These are phyloP conservation scores for Eleginops maclovinus DNA, from an alignment of 2,113 vertebrate species.

Conservation along the genomic window DNA sequence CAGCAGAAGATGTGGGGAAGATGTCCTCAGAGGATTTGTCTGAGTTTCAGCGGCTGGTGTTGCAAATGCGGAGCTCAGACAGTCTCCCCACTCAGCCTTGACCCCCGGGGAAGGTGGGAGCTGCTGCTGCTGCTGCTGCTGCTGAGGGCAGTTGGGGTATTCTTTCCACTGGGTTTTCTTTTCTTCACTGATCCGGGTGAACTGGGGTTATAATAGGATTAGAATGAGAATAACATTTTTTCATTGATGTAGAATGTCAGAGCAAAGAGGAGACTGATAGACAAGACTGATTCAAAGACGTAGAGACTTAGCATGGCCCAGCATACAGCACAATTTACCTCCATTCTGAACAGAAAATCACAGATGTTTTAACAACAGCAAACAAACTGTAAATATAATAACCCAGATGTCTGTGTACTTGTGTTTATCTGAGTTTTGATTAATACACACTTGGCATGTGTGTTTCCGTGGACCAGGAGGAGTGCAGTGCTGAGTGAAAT, in stretches of 20 bases:
- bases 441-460: too few relatives aligned
- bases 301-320: neutral
- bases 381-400: neutral
- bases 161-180: slow-evolving; percentile 50
- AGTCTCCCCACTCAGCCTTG: slow-evolving; percentile 18
- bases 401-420: too few relatives aligned
- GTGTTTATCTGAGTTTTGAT: too few relatives aligned
- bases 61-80: slow-evolving; percentile 27
- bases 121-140: slow-evolving; percentile 19
- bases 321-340: neutral
- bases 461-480: too few relatives aligned
- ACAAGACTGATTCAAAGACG: neutral
- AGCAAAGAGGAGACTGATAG: neutral
- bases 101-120: neutral
- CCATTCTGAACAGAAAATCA: neutral
- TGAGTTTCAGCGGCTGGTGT: neutral
- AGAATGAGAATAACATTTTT: slow-evolving; percentile 21
- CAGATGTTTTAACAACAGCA: neutral
- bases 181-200: slow-evolving; percentile 49
- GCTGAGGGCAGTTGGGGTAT: slow-evolving; percentile 5
- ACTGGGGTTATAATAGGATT: slow-evolving; percentile 45
- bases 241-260: slow-evolving; percentile 13
- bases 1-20: slow-evolving; percentile 32
- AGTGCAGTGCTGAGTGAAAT: too few relatives aligned
- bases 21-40: neutral